These are phyloP conservation scores for Platycheirus rosarum DNA, from an alignment of 2,888 invertebrate genomes.

Conservation along the genomic window DNA sequence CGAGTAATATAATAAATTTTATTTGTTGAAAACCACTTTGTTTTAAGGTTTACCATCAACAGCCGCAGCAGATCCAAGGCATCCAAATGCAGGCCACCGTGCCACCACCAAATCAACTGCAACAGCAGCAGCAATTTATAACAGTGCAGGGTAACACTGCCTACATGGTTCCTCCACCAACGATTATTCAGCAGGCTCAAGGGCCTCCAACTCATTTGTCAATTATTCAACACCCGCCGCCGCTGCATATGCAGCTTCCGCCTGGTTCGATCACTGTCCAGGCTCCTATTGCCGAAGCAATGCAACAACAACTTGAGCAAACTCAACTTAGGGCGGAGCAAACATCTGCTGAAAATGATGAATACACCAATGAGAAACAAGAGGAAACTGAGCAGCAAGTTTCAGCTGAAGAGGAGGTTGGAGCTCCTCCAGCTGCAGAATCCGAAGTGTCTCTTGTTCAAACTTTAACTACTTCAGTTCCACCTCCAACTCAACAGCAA, in stretches of 20 bases:
- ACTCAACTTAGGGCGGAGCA: slow-evolving; percentile 35
- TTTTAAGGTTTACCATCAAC: slow-evolving; percentile 45
- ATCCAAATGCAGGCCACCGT: slow-evolving; percentile 65
- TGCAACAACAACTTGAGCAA: slow-evolving; percentile 54
- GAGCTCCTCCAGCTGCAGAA: slow-evolving; percentile 28
- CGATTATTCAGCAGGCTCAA: slow-evolving; percentile 74
- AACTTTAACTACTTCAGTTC: slow-evolving; percentile 49
- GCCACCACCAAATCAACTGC: slow-evolving; percentile 47
- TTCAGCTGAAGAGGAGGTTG: slow-evolving; percentile 38
- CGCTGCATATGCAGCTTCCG: slow-evolving; percentile 68
- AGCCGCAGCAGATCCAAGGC: slow-evolving; percentile 70
- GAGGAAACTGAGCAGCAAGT: slow-evolving; percentile 50
- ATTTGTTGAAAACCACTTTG: not conserved
- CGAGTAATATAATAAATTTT: too few relatives aligned
- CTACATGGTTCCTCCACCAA: slow-evolving; percentile 77
- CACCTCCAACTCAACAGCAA: slow-evolving; percentile 61
- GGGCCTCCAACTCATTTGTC: slow-evolving; percentile 63
- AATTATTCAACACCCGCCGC: slow-evolving; percentile 71
- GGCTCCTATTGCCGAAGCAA: slow-evolving; percentile 50
- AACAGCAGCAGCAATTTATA: slow-evolving; percentile 75
- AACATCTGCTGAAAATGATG: slow-evolving; percentile 40
- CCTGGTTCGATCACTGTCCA: slow-evolving; percentile 60
- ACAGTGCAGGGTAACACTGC: slow-evolving; percentile 76
- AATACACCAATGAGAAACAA: slow-evolving; percentile 55
- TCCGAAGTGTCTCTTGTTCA: slow-evolving; percentile 40